A percentile compares a stretch with the other conserved stretches of the same genome.
Evolutionary conservation across 2,888 invertebrate genomes (phyloP).

Genomic region (Andrena haemorrhoa): DNA sequence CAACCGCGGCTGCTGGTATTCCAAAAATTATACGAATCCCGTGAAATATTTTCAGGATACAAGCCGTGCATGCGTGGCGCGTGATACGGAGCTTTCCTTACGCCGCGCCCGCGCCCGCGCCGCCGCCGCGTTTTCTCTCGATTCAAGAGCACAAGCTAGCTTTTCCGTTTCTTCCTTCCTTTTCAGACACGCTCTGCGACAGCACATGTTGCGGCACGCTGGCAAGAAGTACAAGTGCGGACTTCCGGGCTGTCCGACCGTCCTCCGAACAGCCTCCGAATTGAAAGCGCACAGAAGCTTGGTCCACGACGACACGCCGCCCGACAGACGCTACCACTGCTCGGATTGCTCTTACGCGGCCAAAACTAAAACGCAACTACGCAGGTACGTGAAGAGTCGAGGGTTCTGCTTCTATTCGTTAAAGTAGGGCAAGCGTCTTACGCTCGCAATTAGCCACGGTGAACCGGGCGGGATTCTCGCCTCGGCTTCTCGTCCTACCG

Average conservation of each 20-base stretch:
- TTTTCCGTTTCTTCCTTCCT: neutral
- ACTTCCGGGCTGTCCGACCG: slow-evolving; percentile 86
- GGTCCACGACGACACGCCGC: slow-evolving; percentile 86
- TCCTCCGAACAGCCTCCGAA: slow-evolving; percentile 86
- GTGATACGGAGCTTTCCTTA: neutral
- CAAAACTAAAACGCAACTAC: slow-evolving; percentile 84
- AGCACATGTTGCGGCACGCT: slow-evolving; percentile 87
- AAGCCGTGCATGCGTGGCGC: neutral
- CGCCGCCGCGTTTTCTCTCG: neutral
- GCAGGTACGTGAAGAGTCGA: slow-evolving; percentile 83
- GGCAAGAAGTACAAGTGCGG: slow-evolving; percentile 87
- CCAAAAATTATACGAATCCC: slow-evolving; percentile 51
- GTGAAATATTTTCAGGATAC: slow-evolving; percentile 37
- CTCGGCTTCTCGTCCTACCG: slow-evolving; percentile 47
- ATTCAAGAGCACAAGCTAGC: neutral
- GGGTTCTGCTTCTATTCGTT: neutral
- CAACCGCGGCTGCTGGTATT: slow-evolving; percentile 41
- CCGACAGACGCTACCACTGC: slow-evolving; percentile 88
- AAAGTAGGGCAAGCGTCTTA: neutral
- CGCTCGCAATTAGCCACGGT: neutral
- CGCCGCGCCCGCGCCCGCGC: neutral
- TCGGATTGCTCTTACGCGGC: slow-evolving; percentile 84
- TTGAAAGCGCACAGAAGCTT: slow-evolving; percentile 86
- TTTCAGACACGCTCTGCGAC: slow-evolving; percentile 86
- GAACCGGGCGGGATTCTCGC: slow-evolving; percentile 2